Evolutionary conservation across 2,797 vertebrate species (phyloP).

Genomic region (Lutjanus argentimaculatus): DNA sequence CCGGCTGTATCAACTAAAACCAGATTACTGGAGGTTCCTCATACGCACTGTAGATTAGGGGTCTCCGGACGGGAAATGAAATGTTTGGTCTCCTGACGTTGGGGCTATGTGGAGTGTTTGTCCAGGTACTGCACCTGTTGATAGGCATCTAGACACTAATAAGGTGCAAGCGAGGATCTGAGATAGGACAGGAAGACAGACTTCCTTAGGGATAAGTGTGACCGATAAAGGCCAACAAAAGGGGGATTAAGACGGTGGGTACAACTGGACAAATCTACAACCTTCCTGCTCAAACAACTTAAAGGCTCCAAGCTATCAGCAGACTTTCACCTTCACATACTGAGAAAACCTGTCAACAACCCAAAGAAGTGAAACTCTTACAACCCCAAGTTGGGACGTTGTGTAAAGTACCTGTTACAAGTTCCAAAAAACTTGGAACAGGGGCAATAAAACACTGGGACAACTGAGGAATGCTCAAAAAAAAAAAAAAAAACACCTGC

Average conservation of each 20-base stretch:
- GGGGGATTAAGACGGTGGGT: not conserved
- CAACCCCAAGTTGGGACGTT: too few relatives aligned
- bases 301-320: conserved; percentile 46
- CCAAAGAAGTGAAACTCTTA: too few relatives aligned
- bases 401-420: too few relatives aligned
- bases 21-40: conserved; percentile 41
- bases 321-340: conserved; percentile 38
- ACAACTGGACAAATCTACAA: conserved; percentile 2
- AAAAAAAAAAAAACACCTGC: too few relatives aligned
- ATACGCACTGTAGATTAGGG: conserved; percentile 48
- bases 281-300: conserved; percentile 54
- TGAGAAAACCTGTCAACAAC: not conserved
- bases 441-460: too few relatives aligned
- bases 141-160: conserved; percentile 68
- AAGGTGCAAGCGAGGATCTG: conserved; percentile 21
- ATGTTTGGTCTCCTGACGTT: conserved; percentile 60
- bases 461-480: too few relatives aligned
- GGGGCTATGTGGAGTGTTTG: conserved; percentile 54
- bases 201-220: conserved; percentile 63
- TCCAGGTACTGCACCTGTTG: conserved; percentile 52
- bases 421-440: too few relatives aligned
- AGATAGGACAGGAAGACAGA: conserved; percentile 60
- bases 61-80: conserved; percentile 63
- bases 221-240: conserved; percentile 53
- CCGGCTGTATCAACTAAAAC: conserved; percentile 13